A percentile compares a stretch with the other conserved stretches of the same genome.
Conservation (phyloP, 2,113 vertebrate species). For the Scomber colias region DNA sequence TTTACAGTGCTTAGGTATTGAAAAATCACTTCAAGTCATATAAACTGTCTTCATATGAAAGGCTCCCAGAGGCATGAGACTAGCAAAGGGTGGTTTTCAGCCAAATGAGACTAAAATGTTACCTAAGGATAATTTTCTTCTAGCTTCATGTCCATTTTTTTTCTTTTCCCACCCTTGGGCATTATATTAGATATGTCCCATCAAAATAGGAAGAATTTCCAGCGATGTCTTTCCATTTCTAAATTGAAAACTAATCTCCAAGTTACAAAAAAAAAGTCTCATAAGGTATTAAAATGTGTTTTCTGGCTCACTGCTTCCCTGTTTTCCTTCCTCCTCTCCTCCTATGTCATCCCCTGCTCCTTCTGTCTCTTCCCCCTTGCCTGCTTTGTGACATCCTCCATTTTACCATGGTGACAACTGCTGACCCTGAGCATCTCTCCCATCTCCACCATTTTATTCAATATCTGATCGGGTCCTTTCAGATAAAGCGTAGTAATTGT, state of each 20-base stretch:
- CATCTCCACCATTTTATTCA: slow-evolving; percentile 62
- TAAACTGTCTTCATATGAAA: background rate
- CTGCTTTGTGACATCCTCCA: slow-evolving; percentile 25
- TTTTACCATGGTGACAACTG: slow-evolving; percentile 55
- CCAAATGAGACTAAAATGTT: background rate
- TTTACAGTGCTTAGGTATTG: background rate
- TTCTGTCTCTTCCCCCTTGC: background rate
- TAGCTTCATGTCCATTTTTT: background rate
- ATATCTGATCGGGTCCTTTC: slow-evolving; percentile 65
- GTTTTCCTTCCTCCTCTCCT: background rate
- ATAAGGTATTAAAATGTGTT: background rate
- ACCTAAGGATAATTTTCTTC: background rate
- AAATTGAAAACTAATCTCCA: too few species aligned
- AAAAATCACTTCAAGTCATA: background rate
- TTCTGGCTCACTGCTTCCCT: background rate
- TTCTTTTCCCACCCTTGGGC: too few species aligned
- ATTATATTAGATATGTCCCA: too few species aligned
- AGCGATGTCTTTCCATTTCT: too few species aligned
- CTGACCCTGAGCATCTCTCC: slow-evolving; percentile 62
- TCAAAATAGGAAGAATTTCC: background rate
- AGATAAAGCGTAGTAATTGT: slow-evolving; percentile 75
- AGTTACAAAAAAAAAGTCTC: too few species aligned
- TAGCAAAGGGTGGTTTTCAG: background rate
- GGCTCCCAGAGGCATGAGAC: background rate
- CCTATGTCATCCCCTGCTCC: background rate